Conservation (phyloP, 30 jellyfish, hydroid and myxozoan genomes). For the Turritopsis dohrnii region DNA sequence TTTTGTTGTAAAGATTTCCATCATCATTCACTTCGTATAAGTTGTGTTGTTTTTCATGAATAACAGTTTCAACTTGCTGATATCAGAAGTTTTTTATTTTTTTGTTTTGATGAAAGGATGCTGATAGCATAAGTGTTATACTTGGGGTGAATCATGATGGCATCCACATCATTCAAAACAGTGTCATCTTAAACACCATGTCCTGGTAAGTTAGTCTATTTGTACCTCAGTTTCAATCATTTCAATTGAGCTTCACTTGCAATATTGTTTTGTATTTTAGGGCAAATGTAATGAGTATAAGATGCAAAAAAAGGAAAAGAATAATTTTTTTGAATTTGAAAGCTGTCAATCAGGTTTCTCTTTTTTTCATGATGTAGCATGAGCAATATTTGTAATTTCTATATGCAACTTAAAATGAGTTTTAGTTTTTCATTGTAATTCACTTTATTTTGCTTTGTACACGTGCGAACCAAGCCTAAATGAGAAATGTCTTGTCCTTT, state of each 20-base stretch:
- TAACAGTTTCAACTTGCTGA: too few relatives aligned
- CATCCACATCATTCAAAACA: slow-evolving; percentile 1
- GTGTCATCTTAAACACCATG: slow-evolving; percentile 6
- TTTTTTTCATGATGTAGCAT: neutral
- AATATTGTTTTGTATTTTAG: neutral
- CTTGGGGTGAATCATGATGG: neutral
- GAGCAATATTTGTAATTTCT: too few relatives aligned
- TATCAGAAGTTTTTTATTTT: too few relatives aligned
- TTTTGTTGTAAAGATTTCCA: too few relatives aligned
- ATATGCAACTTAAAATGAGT: too few relatives aligned
- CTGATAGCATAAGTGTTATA: slow-evolving; percentile 1
- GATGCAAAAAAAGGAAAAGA: neutral
- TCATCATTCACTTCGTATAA: too few relatives aligned
- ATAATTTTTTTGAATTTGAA: neutral
- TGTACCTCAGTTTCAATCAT: neutral
- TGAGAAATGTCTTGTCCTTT: too few relatives aligned
- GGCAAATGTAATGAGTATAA: neutral
- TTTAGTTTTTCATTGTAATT: too few relatives aligned
- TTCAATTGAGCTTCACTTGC: neutral
- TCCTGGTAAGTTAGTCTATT: neutral
- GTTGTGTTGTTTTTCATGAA: too few relatives aligned
- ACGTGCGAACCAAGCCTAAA: too few relatives aligned
- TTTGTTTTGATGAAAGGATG: neutral
- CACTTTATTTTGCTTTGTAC: too few relatives aligned
- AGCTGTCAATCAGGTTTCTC: neutral